Conservation (phyloP, 2,797 vertebrate genomes). For the Anabas testudineus region DNA sequence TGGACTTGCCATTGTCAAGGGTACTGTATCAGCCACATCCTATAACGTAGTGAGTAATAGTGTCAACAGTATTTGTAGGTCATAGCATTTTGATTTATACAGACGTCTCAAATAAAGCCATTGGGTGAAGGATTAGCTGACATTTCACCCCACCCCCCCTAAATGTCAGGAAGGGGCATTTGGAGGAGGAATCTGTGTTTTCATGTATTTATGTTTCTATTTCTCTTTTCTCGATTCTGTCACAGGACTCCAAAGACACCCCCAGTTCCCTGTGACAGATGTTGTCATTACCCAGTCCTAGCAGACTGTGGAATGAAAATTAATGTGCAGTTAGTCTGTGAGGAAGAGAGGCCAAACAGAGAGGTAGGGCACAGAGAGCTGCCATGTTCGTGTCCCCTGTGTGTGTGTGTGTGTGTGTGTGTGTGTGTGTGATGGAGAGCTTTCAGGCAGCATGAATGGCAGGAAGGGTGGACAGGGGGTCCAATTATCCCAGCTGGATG, state of each 20-base stretch:
- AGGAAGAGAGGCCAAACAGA: slow-evolving; percentile 60
- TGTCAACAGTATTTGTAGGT: slow-evolving; percentile 8
- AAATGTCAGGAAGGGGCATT: slow-evolving; percentile 25
- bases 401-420: too few relatives aligned
- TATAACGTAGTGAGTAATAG: slow-evolving; percentile 16
- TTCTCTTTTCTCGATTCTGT: slow-evolving; percentile 53
- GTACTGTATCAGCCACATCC: slow-evolving; percentile 18
- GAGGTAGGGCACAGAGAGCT: slow-evolving; percentile 44
- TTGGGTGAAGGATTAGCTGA: slow-evolving; percentile 23
- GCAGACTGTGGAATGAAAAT: slow-evolving; percentile 67
- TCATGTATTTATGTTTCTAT: slow-evolving; percentile 62
- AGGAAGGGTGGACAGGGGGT: slow-evolving; percentile 61
- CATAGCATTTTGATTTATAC: slow-evolving; percentile 34
- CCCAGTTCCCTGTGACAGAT: slow-evolving; percentile 68
- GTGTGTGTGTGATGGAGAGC: slow-evolving; percentile 56
- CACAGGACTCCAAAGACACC: slow-evolving; percentile 45
- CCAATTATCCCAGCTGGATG: slow-evolving; percentile 80
- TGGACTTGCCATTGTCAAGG: slow-evolving; percentile 3
- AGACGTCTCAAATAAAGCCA: slow-evolving; percentile 43
- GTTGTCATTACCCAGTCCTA: slow-evolving; percentile 66
- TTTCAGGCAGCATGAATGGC: slow-evolving; percentile 64
- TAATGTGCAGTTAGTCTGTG: slow-evolving; percentile 63
- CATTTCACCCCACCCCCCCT: neutral
- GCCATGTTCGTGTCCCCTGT: slow-evolving; percentile 56
- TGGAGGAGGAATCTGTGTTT: slow-evolving; percentile 27